These are phyloP conservation scores for Mycetomoellerius zeteki DNA, from an alignment of 1,140 invertebrate species.

Conservation along the genomic window DNA sequence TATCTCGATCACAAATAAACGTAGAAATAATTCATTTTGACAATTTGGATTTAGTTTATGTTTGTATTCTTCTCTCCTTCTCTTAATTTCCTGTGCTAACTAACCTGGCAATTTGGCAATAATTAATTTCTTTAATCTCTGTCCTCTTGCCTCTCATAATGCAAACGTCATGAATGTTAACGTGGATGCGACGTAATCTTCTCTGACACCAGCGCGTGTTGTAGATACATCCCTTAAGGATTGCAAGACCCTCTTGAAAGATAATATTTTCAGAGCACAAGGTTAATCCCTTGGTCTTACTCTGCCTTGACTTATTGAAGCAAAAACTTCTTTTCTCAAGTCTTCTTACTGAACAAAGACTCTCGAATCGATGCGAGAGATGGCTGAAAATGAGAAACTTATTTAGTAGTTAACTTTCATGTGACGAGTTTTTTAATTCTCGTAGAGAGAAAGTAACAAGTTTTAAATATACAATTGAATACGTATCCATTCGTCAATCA, in stretches of 20 bases:
- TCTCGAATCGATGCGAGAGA: background rate
- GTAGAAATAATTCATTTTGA: background rate
- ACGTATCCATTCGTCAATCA: background rate
- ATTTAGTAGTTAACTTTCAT: background rate
- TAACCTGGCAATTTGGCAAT: background rate
- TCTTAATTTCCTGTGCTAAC: background rate
- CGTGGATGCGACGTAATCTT: conserved; percentile 26
- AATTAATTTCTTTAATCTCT: conserved; percentile 41
- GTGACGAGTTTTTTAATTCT: background rate
- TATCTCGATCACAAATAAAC: background rate
- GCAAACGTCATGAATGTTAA: conserved; percentile 46
- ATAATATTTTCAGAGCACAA: conserved; percentile 64
- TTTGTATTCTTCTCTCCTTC: background rate
- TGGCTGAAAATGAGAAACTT: background rate
- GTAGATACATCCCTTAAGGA: conserved; percentile 48
- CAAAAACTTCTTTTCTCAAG: conserved; percentile 28
- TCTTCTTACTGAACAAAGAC: background rate
- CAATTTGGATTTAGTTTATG: background rate
- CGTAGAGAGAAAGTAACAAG: background rate
- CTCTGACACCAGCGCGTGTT: background rate
- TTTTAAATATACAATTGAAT: background rate
- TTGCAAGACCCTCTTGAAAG: conserved; percentile 22
- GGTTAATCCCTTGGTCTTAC: conserved; percentile 49
- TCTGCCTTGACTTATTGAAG: conserved; percentile 57
- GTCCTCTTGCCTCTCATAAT: background rate